Percentiles rank a stretch among this genome's conserved stretches.
These are phyloP conservation scores for Manduca sexta DNA, from an alignment of 1,140 invertebrate species.

Conservation along the genomic window DNA sequence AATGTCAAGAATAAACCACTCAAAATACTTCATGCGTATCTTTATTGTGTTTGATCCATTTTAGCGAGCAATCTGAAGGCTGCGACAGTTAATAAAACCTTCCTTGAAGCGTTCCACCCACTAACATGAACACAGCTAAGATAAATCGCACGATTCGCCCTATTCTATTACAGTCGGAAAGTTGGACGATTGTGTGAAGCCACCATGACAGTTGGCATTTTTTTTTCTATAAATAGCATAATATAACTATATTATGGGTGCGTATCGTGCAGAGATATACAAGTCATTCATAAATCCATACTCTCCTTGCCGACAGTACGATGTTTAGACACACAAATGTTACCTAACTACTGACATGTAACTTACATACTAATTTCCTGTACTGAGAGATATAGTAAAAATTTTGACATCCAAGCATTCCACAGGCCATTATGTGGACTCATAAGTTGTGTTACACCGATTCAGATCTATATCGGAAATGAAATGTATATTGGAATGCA, in stretches of 20 bases:
- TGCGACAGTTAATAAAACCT: no score
- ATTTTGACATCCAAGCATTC: conserved; percentile 30
- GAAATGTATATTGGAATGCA: conserved; percentile 3
- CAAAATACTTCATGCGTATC: no score
- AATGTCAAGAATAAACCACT: no score
- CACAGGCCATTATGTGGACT: not conserved
- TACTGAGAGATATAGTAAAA: conserved; percentile 69
- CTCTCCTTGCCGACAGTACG: conserved; percentile 3
- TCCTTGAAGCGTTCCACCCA: no score
- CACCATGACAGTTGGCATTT: no score
- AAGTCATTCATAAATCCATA: not conserved
- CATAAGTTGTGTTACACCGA: not conserved
- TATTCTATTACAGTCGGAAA: no score
- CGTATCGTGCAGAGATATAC: not conserved
- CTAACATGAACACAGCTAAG: no score
- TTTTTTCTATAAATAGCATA: no score
- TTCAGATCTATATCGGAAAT: not conserved
- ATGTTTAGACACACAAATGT: conserved; percentile 34
- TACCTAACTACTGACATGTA: conserved; percentile 55
- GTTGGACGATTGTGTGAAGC: no score
- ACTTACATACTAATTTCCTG: conserved; percentile 66
- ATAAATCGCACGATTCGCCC: no score
- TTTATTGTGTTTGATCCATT: no score
- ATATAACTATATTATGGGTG: not conserved
- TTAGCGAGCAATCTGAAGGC: no score